Conservation (phyloP, 2,113 vertebrate species). For the Stegastes partitus region DNA sequence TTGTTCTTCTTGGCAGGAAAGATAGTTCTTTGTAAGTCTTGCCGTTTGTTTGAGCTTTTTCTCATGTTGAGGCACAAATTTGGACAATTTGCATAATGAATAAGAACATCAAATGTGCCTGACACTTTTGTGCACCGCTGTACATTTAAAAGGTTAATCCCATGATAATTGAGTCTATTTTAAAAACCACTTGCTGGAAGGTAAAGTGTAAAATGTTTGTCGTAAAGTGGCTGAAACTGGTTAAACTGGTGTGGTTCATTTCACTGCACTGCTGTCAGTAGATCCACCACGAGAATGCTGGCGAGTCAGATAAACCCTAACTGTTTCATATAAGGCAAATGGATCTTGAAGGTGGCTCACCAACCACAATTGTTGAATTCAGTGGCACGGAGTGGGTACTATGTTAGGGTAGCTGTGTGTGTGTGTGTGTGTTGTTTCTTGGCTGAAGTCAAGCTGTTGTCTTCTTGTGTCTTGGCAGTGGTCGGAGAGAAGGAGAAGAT, state of each 20-base stretch:
- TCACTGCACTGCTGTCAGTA: not conserved
- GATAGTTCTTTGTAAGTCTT: not conserved
- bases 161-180: not conserved
- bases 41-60: no score
- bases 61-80: no score
- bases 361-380: constrained; percentile 47
- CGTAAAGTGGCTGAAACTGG: not conserved
- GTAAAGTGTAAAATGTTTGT: not conserved
- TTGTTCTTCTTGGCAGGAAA: constrained; percentile 1
- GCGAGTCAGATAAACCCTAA: constrained; percentile 27
- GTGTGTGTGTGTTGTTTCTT: constrained; percentile 34
- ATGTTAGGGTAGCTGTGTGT: constrained; percentile 60
- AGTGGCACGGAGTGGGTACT: not conserved
- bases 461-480: constrained; percentile 84
- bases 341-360: constrained; percentile 27
- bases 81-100: no score
- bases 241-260: not conserved
- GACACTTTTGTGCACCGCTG: not conserved
- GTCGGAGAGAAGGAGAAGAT: constrained; percentile 95
- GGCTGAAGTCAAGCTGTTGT: constrained; percentile 60
- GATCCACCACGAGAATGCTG: not conserved
- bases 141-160: not conserved
- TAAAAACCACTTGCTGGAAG: not conserved
- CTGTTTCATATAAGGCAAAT: constrained; percentile 20
- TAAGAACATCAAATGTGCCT: not conserved